Percentiles rank a stretch among this genome's conserved stretches.
Conservation (phyloP, 2,888 invertebrate species). For the Cremastinae sp. region DNA sequence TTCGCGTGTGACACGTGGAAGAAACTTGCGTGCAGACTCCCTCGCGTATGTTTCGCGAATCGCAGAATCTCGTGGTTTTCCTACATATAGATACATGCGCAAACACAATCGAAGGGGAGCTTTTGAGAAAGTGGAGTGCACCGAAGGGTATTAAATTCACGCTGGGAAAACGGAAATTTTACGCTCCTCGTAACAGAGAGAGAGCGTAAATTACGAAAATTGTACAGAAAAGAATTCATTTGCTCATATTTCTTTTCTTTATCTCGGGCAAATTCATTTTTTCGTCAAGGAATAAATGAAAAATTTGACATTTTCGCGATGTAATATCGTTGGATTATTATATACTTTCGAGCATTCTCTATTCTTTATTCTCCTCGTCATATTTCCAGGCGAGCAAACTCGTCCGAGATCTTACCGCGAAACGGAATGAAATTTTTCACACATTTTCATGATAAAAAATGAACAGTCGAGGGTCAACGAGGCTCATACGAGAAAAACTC, state of each 20-base stretch:
- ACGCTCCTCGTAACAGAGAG: neutral
- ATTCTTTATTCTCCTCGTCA: too few relatives aligned
- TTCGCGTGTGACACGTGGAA: conserved; percentile 17
- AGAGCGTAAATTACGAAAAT: neutral
- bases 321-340: too few relatives aligned
- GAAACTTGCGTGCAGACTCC: conserved; percentile 13
- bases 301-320: too few relatives aligned
- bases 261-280: too few relatives aligned
- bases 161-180: conserved; percentile 23
- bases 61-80: too few relatives aligned
- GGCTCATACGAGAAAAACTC: conserved; percentile 1
- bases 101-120: too few relatives aligned
- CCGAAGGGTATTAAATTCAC: conserved; percentile 8
- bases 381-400: too few relatives aligned
- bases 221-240: neutral
- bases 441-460: conserved; percentile 33
- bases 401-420: too few relatives aligned
- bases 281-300: too few relatives aligned
- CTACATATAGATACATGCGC: too few relatives aligned
- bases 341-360: too few relatives aligned
- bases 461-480: conserved; percentile 10
- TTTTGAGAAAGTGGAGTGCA: neutral
- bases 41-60: too few relatives aligned
- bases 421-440: conserved; percentile 48
- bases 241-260: neutral